phyloP scores from a whole-genome alignment of 2,888 invertebrate species.

The Papilio elwesi region DNA sequence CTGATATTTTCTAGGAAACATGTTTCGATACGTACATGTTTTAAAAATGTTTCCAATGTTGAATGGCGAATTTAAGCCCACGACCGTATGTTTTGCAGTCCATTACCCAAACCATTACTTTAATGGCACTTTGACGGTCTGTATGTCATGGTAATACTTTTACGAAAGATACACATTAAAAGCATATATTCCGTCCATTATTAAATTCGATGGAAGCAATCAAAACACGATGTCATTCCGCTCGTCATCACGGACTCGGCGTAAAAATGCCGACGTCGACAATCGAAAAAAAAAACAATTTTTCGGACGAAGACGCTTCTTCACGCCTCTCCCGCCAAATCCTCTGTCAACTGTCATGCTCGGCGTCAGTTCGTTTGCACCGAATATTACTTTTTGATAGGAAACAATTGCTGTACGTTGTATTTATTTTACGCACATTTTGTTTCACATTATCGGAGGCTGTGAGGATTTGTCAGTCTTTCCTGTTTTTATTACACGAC shows the following conservation, averaged over 20 bases:
- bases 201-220: constrained; percentile 20
- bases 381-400: constrained; percentile 46
- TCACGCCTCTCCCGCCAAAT: constrained; percentile 52
- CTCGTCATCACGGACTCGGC: constrained; percentile 38
- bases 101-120: no score
- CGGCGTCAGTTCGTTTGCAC: constrained; percentile 43
- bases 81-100: no score
- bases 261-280: constrained; percentile 45
- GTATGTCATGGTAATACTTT: not conserved
- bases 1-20: no score
- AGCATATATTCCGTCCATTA: not conserved
- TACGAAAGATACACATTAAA: constrained; percentile 15
- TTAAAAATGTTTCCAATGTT: no score
- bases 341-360: constrained; percentile 54
- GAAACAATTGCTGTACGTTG: constrained; percentile 37
- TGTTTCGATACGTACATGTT: no score
- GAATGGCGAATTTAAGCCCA: no score
- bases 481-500: not conserved
- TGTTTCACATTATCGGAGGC: constrained; percentile 30
- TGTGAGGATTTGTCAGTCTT: constrained; percentile 1
- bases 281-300: constrained; percentile 51
- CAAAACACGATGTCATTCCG: constrained; percentile 31
- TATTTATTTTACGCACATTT: constrained; percentile 34
- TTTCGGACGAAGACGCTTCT: constrained; percentile 49
- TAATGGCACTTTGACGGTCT: no score